phyloP scores from a whole-genome alignment of 2,113 vertebrate species.

The Grus americana region DNA sequence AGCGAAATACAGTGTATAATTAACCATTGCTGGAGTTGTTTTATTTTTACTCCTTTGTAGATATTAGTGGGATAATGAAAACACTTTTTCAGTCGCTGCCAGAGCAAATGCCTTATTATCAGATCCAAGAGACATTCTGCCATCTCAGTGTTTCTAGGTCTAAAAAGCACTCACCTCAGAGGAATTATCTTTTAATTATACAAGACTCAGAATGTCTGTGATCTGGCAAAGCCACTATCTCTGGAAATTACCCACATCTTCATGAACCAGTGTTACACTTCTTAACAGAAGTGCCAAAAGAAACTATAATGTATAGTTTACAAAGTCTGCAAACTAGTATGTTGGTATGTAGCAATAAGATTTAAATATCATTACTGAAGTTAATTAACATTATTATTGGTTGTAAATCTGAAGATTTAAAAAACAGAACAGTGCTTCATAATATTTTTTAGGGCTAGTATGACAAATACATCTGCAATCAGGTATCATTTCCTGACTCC shows the following conservation, averaged over 20 bases:
- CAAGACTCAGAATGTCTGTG: background rate
- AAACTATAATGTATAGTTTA: background rate
- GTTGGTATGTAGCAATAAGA: background rate
- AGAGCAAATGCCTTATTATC: background rate
- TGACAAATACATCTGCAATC: background rate
- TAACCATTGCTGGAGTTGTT: background rate
- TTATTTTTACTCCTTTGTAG: background rate
- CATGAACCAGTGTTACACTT: background rate
- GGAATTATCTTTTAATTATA: background rate
- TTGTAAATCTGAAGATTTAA: background rate
- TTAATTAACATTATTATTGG: background rate
- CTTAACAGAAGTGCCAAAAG: background rate
- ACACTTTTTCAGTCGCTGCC: background rate
- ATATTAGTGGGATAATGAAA: background rate
- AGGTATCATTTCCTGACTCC: background rate
- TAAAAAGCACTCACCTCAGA: background rate
- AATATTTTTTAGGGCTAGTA: background rate
- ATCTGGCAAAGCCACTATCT: background rate
- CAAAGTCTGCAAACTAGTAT: background rate
- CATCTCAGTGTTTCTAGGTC: background rate
- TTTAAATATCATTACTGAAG: background rate
- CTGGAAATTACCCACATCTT: background rate
- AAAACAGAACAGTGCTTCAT: background rate
- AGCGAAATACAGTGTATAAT: background rate
- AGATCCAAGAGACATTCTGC: background rate